phyloP scores from a whole-genome alignment of 2,888 invertebrate genomes.

The Sphaerophoria rueppellii region DNA sequence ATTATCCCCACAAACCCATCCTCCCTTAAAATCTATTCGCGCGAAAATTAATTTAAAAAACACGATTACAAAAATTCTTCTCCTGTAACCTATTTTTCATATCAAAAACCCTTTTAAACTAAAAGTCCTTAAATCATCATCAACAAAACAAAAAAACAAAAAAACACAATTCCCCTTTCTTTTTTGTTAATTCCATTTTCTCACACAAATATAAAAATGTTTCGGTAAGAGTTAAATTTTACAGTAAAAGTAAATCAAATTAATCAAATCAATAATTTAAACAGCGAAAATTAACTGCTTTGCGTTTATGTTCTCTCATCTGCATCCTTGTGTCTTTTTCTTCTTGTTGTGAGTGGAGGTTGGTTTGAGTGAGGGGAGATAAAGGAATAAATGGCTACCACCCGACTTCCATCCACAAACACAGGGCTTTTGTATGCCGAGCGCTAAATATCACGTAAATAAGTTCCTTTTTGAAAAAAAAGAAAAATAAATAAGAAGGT shows the following conservation, averaged over 20 bases:
- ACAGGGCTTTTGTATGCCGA: slow-evolving; percentile 8
- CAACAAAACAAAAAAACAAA: background rate
- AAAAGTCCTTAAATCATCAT: background rate
- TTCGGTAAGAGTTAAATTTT: slow-evolving; percentile 50
- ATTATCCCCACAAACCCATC: too few relatives aligned
- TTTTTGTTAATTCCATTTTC: background rate
- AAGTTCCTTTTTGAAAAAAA: slow-evolving; percentile 4
- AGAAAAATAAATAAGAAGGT: background rate
- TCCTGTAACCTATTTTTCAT: too few relatives aligned
- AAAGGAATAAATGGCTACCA: background rate
- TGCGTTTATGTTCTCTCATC: slow-evolving; percentile 15
- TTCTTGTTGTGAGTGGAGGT: background rate
- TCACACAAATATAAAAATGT: background rate
- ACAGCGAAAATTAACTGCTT: slow-evolving; percentile 60
- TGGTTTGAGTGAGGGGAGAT: background rate
- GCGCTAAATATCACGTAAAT: slow-evolving; percentile 22
- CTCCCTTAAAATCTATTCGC: too few relatives aligned
- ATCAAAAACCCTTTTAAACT: background rate
- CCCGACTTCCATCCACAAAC: background rate
- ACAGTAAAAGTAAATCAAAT: slow-evolving; percentile 54
- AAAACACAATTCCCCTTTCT: background rate
- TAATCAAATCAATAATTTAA: slow-evolving; percentile 68
- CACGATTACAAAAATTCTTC: too few relatives aligned
- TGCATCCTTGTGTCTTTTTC: slow-evolving; percentile 10
- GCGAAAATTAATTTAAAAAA: too few relatives aligned